Percentiles rank a stretch among this genome's conserved stretches.
phyloP scores from a whole-genome alignment of 2,113 vertebrate genomes.

The Ptychochromis oligacanthus region DNA sequence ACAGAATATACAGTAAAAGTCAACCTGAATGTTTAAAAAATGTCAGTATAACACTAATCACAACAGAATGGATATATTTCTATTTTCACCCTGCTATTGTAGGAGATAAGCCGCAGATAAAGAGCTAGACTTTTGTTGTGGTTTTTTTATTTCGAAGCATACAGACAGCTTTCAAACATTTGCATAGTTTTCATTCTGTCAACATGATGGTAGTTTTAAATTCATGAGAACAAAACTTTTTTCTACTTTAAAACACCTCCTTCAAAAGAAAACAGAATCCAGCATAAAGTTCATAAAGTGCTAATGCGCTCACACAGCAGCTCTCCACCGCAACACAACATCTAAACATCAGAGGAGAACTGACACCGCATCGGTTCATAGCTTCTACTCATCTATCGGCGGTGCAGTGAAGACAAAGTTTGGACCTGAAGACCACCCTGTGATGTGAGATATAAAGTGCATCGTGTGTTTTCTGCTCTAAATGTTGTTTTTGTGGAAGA shows the following conservation, averaged over 20 bases:
- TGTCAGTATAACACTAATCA: not conserved
- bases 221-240: constrained; percentile 13
- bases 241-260: not conserved
- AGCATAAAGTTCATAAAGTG: constrained; percentile 64
- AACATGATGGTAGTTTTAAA: not conserved
- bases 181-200: constrained; percentile 58
- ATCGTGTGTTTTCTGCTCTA: constrained; percentile 3
- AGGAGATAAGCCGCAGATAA: not conserved
- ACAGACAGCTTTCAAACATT: constrained; percentile 41
- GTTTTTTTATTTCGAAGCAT: constrained; percentile 5
- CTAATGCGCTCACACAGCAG: constrained; percentile 23
- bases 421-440: constrained; percentile 24
- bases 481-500: not conserved
- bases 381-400: not conserved
- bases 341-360: not conserved
- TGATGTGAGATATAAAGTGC: constrained; percentile 48
- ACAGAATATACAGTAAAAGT: not conserved
- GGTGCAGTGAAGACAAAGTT: constrained; percentile 23
- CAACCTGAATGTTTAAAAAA: constrained; percentile 2
- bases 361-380: not conserved
- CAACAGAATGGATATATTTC: not conserved
- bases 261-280: constrained; percentile 29
- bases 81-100: not conserved
- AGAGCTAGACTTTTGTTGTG: constrained; percentile 17
- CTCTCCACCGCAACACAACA: constrained; percentile 1